Evolutionary conservation across 2,113 vertebrate genomes (phyloP), one percentile per base, ranked within the genome.

Genomic region (Lanius ludovicianus): DNA sequence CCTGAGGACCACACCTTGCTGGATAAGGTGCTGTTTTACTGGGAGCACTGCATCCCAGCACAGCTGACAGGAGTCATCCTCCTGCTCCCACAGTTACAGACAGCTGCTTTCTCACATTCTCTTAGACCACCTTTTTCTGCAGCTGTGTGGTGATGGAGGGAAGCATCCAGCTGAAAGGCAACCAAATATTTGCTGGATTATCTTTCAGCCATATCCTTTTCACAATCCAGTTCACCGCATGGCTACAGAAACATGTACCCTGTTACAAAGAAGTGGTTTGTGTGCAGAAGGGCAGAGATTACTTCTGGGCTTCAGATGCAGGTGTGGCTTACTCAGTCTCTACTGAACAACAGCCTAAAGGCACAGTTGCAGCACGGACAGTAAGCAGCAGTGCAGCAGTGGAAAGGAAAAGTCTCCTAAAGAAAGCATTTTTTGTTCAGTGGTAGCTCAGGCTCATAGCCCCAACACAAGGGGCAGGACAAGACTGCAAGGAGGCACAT

Each of bases 111-210:
- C 74, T 77, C 1, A 3, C 56, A 44, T 85, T 77, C 35, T 81
- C 64, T 93, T 71, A 83, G 73, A 79, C 52, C 53, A 81, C 59
- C 60, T 44, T 93, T 80, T 89, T 56, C 91, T 84, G 89, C 94
- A 95, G 93, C 89, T 95, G 73, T 64, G 83, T 65, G 49, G 69
- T 11, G 11, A 95, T 8, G 9, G 56, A 84, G 47, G 55, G 81
- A 75, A 91, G 42, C 47, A 52, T 56, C 39, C 86, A 89, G 84
- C 39, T 88, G 91, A 90, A 92, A 87, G 41, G 52, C 68, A 86
- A 89, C 33, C 30, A 37, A 10, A 75, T 60, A 89, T 97, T 71
- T 91, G 37, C 90, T 83, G 59, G 63, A 93, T 83, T 90, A 79
- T 60, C 80, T 91, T 90, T 63, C 56, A 44, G 6, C 68, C 70